A percentile compares a stretch with the other conserved stretches of the same genome.
Conservation (phyloP, 2,797 vertebrate genomes). For the Eulemur coronatus region DNA sequence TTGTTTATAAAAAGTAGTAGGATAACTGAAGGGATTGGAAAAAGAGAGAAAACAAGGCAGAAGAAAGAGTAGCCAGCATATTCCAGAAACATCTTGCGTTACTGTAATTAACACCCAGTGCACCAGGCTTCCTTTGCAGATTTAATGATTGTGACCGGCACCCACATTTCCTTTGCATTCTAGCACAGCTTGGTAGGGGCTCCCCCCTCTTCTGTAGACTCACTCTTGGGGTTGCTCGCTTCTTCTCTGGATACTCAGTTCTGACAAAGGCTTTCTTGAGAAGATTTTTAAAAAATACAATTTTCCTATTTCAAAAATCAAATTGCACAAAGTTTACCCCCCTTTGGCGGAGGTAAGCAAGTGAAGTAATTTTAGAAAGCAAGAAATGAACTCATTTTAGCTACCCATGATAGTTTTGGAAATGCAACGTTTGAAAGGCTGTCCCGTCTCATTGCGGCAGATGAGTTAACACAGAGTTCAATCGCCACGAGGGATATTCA, state of each 20-base stretch:
- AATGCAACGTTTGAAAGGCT: neutral
- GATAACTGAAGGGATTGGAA: constrained; percentile 69
- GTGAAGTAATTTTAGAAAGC: neutral
- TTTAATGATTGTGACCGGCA: constrained; percentile 70
- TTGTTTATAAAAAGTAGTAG: constrained; percentile 68
- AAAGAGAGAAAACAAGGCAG: constrained; percentile 68
- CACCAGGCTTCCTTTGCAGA: constrained; percentile 74
- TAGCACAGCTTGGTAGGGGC: constrained; percentile 14
- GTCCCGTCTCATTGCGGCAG: neutral
- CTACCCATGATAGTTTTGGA: neutral
- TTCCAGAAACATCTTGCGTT: constrained; percentile 78
- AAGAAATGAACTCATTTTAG: neutral
- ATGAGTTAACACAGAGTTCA: neutral
- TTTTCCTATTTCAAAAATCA: constrained; percentile 29
- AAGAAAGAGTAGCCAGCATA: constrained; percentile 75
- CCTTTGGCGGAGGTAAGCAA: neutral
- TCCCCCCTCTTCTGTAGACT: neutral
- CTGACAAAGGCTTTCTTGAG: neutral
- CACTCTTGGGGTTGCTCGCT: neutral
- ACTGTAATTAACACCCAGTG: constrained; percentile 74
- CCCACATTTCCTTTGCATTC: constrained; percentile 59
- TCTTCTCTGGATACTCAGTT: neutral
- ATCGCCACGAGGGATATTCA: neutral
- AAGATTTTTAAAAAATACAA: constrained; percentile 5
- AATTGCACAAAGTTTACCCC: neutral